These are phyloP conservation scores for Ictalurus furcatus DNA, from an alignment of 2,113 vertebrate species.

Conservation along the genomic window DNA sequence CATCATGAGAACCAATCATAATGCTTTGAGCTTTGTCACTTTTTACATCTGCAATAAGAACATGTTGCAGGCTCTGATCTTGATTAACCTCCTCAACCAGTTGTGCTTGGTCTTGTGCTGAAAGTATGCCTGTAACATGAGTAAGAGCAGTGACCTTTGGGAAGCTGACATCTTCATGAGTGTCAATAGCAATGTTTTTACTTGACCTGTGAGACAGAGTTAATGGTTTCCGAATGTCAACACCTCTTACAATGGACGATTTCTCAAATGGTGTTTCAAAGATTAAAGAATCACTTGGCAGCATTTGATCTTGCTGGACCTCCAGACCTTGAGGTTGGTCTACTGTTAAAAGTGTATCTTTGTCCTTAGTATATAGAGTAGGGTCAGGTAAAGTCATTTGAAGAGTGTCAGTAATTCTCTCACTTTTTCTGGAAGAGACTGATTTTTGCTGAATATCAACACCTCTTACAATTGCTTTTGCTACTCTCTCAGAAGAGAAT, in stretches of 20 bases:
- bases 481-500: neutral
- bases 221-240: constrained; percentile 18
- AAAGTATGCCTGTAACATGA: neutral
- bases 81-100: neutral
- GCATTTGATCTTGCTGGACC: neutral
- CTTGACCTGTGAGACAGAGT: neutral
- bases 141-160: neutral
- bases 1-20: neutral
- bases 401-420: constrained; percentile 1
- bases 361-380: neutral
- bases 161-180: neutral
- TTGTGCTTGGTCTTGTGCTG: neutral
- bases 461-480: constrained; percentile 39
- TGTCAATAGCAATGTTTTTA: neutral
- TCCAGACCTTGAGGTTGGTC: neutral
- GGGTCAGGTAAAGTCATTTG: neutral
- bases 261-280: neutral
- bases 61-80: neutral
- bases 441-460: neutral
- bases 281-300: neutral
- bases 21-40: constrained; percentile 42
- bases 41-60: constrained; percentile 40
- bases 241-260: neutral
- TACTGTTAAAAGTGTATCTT: neutral
- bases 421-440: neutral